These are phyloP conservation scores for Bathynomus jamesi DNA, from an alignment of 1,140 invertebrate genomes.

Conservation along the genomic window DNA sequence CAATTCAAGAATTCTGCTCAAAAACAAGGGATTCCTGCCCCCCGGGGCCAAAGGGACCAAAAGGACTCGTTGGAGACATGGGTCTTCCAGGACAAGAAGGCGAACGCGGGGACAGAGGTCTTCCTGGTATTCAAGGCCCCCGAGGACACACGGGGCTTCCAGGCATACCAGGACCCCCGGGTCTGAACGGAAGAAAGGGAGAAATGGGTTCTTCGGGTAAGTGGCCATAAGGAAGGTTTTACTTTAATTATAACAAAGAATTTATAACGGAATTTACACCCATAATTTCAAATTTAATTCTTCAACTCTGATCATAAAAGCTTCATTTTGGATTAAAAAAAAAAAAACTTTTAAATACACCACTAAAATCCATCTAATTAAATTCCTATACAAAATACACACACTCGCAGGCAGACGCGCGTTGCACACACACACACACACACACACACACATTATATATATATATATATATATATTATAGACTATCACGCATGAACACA, in stretches of 20 bases:
- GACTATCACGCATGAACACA: too few species aligned
- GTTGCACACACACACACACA: too few species aligned
- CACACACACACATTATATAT: too few species aligned
- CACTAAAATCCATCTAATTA: too few species aligned
- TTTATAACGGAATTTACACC: neutral
- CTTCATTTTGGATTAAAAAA: too few species aligned
- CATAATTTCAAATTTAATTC: too few species aligned
- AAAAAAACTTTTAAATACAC: neutral
- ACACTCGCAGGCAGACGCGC: too few species aligned
- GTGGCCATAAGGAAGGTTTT: too few species aligned
- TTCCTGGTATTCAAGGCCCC: slow-evolving; percentile 55
- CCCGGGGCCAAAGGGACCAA: slow-evolving; percentile 35
- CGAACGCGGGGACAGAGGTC: slow-evolving; percentile 54
- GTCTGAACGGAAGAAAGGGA: slow-evolving; percentile 51
- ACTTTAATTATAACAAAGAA: too few species aligned
- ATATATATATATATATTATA: too few species aligned
- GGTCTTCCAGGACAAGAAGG: slow-evolving; percentile 39
- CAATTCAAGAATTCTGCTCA: slow-evolving; percentile 64
- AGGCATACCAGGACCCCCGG: slow-evolving; percentile 56
- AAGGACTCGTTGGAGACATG: slow-evolving; percentile 36
- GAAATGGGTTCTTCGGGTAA: slow-evolving; percentile 39
- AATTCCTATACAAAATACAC: too few species aligned
- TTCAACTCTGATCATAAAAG: too few species aligned
- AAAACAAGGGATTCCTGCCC: slow-evolving; percentile 67
- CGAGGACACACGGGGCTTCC: slow-evolving; percentile 46